These are phyloP conservation scores for Latrodectus elegans DNA, from an alignment of 2,888 invertebrate species.

Conservation along the genomic window DNA sequence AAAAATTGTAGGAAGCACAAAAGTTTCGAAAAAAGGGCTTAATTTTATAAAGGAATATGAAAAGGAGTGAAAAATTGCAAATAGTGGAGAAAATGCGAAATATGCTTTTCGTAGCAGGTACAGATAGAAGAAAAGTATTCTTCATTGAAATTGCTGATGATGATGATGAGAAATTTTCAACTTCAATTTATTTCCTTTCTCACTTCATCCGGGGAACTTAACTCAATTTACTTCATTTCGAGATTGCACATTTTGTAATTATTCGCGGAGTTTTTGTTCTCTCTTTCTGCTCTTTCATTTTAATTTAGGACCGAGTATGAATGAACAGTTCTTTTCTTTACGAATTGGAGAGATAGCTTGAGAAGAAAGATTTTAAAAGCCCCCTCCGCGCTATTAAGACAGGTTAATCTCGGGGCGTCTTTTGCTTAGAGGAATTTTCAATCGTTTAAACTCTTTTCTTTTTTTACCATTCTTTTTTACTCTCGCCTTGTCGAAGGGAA, in stretches of 20 bases:
- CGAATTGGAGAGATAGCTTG: conserved; percentile 3
- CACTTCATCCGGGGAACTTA: conserved; percentile 14
- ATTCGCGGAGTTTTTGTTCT: conserved; percentile 28
- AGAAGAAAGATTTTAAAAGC: conserved; percentile 26
- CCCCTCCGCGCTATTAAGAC: conserved; percentile 30
- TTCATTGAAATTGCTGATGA: conserved; percentile 26
- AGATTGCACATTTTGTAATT: conserved; percentile 45
- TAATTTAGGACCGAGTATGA: conserved; percentile 13
- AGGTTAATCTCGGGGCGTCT: conserved; percentile 23
- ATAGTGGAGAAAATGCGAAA: not conserved
- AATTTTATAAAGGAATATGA: no score
- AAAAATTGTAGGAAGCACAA: no score
- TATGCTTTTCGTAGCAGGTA: not conserved
- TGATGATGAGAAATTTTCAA: conserved; percentile 32
- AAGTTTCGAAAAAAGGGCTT: no score
- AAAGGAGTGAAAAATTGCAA: not conserved
- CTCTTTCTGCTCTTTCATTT: conserved; percentile 21
- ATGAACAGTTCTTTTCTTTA: conserved; percentile 14
- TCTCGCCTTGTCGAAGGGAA: not conserved
- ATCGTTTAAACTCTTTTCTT: conserved; percentile 18
- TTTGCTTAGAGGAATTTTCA: conserved; percentile 14
- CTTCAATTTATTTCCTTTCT: conserved; percentile 27
- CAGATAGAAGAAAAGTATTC: conserved; percentile 15
- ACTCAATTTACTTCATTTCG: conserved; percentile 28
- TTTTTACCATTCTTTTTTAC: not conserved